These are phyloP conservation scores for Drosophila rubida DNA, from an alignment of 2,888 invertebrate species.

Conservation along the genomic window DNA sequence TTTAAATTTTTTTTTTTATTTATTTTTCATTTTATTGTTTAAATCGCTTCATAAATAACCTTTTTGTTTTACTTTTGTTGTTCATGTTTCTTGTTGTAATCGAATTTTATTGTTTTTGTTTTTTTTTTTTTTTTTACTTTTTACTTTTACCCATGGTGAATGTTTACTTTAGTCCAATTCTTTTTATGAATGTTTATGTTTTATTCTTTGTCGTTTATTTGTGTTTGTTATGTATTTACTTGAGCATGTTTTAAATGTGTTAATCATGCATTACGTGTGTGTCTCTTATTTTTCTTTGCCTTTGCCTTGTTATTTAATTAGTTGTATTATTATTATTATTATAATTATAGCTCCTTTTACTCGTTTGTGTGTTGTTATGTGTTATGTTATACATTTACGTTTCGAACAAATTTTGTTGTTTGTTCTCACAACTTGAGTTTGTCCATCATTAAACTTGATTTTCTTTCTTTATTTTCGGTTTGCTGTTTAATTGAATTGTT, in stretches of 20 bases:
- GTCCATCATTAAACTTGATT: slow-evolving; percentile 41
- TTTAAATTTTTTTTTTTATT: slow-evolving; percentile 65
- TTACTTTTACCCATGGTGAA: slow-evolving; percentile 53
- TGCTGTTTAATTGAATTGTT: slow-evolving; percentile 31
- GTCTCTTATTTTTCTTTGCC: slow-evolving; percentile 22
- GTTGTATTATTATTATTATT: slow-evolving; percentile 38
- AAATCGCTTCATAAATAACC: slow-evolving; percentile 75
- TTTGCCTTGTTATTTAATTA: slow-evolving; percentile 33
- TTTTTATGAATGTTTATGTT: slow-evolving; percentile 52
- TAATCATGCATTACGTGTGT: slow-evolving; percentile 58
- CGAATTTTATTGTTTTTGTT: slow-evolving; percentile 58
- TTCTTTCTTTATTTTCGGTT: slow-evolving; percentile 21
- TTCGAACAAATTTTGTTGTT: slow-evolving; percentile 69
- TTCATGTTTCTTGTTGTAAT: slow-evolving; percentile 45
- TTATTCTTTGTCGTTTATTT: slow-evolving; percentile 39
- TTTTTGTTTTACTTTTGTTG: slow-evolving; percentile 52
- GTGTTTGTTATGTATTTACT: slow-evolving; percentile 56
- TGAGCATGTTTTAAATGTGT: slow-evolving; percentile 59
- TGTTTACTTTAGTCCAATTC: slow-evolving; percentile 57
- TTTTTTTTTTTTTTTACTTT: slow-evolving; percentile 23
- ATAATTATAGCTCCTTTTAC: slow-evolving; percentile 66
- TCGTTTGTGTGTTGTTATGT: slow-evolving; percentile 27
- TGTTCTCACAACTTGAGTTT: slow-evolving; percentile 59
- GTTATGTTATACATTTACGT: slow-evolving; percentile 60
- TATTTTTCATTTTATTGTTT: slow-evolving; percentile 73